These are phyloP conservation scores for Cirrhinus mrigala DNA, from an alignment of 2,797 vertebrate species.

Conservation along the genomic window DNA sequence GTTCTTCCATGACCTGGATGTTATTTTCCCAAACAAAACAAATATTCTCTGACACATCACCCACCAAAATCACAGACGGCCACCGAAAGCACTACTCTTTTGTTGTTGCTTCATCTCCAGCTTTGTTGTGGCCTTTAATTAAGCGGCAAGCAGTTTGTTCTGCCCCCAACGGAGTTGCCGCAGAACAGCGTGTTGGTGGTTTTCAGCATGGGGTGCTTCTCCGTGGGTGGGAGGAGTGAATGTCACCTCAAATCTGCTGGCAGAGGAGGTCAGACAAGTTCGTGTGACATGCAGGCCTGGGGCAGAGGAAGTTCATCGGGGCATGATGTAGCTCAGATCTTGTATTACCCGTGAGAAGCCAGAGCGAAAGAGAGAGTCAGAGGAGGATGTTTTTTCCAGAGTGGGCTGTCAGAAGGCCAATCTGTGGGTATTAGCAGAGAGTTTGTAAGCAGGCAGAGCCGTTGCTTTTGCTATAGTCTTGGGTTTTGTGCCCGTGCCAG, in stretches of 20 bases:
- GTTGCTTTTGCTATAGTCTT: constrained; percentile 60
- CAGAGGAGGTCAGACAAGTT: constrained; percentile 49
- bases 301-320: constrained; percentile 58
- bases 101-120: constrained; percentile 49
- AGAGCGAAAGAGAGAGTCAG: constrained; percentile 43
- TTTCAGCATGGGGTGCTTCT: constrained; percentile 48
- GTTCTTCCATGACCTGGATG: constrained; percentile 27
- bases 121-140: constrained; percentile 57
- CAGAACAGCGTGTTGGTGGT: constrained; percentile 55
- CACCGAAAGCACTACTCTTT: constrained; percentile 50
- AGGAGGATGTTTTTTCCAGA: constrained; percentile 53
- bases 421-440: constrained; percentile 57
- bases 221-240: constrained; percentile 45
- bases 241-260: constrained; percentile 47
- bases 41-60: constrained; percentile 37
- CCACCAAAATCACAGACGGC: constrained; percentile 35
- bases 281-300: constrained; percentile 37
- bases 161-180: constrained; percentile 37
- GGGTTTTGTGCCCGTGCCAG: constrained; percentile 63
- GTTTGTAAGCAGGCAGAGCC: constrained; percentile 54
- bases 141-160: constrained; percentile 48
- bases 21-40: constrained; percentile 43
- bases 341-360: constrained; percentile 49
- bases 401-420: constrained; percentile 42
- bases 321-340: constrained; percentile 40